Percentiles rank a stretch among this genome's conserved stretches.
Conservation (phyloP, 2,113 vertebrate genomes). For the Perca fluviatilis region DNA sequence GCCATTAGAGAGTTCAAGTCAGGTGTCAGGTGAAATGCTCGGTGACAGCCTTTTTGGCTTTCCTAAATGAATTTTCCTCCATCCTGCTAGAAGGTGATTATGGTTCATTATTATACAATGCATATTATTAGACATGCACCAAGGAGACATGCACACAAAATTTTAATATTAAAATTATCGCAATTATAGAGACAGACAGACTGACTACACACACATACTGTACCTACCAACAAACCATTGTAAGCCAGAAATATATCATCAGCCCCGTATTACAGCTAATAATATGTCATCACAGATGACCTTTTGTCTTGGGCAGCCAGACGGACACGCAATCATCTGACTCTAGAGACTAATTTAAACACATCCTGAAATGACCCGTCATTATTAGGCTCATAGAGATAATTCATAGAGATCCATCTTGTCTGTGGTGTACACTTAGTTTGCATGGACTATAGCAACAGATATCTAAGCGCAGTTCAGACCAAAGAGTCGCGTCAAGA, state of each 20-base stretch:
- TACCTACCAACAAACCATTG: conserved; percentile 9
- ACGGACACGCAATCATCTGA: conserved; percentile 33
- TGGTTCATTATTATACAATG: conserved; percentile 44
- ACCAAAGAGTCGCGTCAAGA: too few relatives aligned
- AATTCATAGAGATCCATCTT: conserved; percentile 7
- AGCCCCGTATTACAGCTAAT: conserved; percentile 34
- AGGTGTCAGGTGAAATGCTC: conserved; percentile 38
- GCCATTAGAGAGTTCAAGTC: conserved; percentile 39
- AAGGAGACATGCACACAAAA: conserved; percentile 17
- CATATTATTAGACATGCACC: conserved; percentile 48
- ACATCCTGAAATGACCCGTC: conserved; percentile 21
- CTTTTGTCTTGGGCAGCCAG: conserved; percentile 22
- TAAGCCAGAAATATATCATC: conserved; percentile 12
- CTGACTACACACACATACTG: not conserved
- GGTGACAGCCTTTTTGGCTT: conserved; percentile 51
- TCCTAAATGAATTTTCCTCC: conserved; percentile 45
- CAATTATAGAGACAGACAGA: not conserved
- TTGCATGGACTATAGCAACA: not conserved
- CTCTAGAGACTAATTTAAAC: conserved; percentile 47
- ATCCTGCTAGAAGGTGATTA: conserved; percentile 57
- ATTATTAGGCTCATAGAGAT: conserved; percentile 26
- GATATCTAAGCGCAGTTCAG: not conserved
- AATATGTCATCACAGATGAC: conserved; percentile 4
- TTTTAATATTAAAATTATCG: conserved; percentile 15
- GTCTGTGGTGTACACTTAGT: not conserved